phyloP scores from a whole-genome alignment of 2,113 vertebrate genomes.

The Meriones unguiculatus region DNA sequence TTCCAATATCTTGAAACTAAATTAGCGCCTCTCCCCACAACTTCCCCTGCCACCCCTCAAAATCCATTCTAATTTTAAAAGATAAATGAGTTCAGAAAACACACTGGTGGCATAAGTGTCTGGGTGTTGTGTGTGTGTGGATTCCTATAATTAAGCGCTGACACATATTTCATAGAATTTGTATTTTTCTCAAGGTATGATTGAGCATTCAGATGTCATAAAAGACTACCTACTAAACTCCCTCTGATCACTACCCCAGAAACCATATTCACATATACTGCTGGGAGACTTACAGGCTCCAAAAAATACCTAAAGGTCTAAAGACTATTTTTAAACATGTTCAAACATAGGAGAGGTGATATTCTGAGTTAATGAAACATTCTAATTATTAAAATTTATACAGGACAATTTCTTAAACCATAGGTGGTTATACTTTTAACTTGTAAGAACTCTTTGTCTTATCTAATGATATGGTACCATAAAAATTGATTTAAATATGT shows the following conservation, averaged over 20 bases:
- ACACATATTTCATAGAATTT: conserved; percentile 60
- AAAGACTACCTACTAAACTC: conserved; percentile 40
- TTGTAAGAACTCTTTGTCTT: conserved; percentile 79
- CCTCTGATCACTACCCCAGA: conserved; percentile 42
- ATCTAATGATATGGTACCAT: conserved; percentile 79
- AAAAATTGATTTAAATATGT: conserved; percentile 70
- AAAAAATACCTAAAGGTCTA: conserved; percentile 55
- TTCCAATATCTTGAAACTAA: conserved; percentile 79
- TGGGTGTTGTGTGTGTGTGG: not conserved
- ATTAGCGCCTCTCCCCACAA: conserved; percentile 83
- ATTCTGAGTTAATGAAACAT: conserved; percentile 69
- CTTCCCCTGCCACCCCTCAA: conserved; percentile 66
- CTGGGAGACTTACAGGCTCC: conserved; percentile 33
- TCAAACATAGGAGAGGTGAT: conserved; percentile 60
- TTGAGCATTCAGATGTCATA: conserved; percentile 62
- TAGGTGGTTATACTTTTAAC: conserved; percentile 70
- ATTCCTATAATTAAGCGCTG: conserved; percentile 65
- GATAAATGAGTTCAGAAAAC: conserved; percentile 79
- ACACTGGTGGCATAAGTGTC: conserved; percentile 33
- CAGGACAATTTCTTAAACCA: conserved; percentile 63
- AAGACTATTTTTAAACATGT: conserved; percentile 71
- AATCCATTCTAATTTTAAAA: conserved; percentile 81
- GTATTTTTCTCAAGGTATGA: conserved; percentile 54
- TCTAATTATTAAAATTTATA: conserved; percentile 78
- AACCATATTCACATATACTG: conserved; percentile 42